phyloP scores from a whole-genome alignment of 2,797 vertebrate genomes.

The Acestrorhynchus altus region DNA sequence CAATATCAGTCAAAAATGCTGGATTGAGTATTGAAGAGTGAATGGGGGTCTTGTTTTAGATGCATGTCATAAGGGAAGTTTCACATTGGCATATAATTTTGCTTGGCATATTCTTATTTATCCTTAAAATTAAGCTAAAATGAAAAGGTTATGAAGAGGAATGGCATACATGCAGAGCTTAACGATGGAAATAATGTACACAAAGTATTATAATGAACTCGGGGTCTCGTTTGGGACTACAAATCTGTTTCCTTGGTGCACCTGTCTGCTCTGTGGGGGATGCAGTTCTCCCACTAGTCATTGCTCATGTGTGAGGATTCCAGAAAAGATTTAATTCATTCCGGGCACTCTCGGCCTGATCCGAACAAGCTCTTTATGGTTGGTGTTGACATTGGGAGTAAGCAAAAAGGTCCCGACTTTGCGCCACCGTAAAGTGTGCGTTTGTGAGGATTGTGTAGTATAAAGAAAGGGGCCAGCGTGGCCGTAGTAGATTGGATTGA shows the following conservation, averaged over 20 bases:
- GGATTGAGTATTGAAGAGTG: no score
- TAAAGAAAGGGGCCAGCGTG: constrained; percentile 29
- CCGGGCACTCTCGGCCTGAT: not conserved
- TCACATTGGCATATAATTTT: no score
- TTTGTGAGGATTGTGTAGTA: not conserved
- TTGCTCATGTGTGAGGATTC: not conserved
- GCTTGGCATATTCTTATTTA: no score
- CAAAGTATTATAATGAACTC: not conserved
- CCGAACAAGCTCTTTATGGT: not conserved
- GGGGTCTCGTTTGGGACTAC: not conserved
- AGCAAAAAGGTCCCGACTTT: constrained; percentile 16
- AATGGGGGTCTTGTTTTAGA: no score
- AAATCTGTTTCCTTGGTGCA: not conserved
- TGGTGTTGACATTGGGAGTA: not conserved
- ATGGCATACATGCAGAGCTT: not conserved
- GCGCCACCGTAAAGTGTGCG: constrained; percentile 38
- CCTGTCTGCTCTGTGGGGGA: constrained; percentile 13
- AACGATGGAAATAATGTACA: not conserved
- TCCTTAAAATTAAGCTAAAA: no score
- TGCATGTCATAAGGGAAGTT: no score
- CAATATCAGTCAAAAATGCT: no score
- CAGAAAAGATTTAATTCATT: constrained; percentile 6
- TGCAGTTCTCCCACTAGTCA: constrained; percentile 12
- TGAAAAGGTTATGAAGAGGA: no score
- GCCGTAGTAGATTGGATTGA: constrained; percentile 60